phyloP scores from a whole-genome alignment of 2,888 invertebrate species.

The Ganaspis brasiliensis region DNA sequence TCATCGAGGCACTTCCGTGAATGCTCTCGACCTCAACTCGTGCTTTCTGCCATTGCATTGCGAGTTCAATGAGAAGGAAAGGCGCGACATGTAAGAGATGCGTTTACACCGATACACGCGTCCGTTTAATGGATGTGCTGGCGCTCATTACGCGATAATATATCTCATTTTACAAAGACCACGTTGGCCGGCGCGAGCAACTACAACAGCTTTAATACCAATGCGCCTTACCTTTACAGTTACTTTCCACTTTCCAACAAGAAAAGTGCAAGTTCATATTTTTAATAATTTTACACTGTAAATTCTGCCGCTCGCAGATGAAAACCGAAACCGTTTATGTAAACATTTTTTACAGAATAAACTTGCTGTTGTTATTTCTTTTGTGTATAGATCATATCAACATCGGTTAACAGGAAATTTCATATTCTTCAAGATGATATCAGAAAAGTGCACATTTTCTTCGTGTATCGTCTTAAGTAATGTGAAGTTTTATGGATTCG shows the following conservation, averaged over 20 bases:
- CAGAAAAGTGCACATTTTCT: too few species aligned
- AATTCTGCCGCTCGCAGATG: too few species aligned
- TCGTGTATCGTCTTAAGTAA: too few species aligned
- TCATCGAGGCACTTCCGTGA: slow-evolving; percentile 54
- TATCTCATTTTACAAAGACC: slow-evolving; percentile 34
- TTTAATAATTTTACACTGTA: neutral
- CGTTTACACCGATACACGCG: slow-evolving; percentile 38
- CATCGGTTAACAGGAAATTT: too few species aligned
- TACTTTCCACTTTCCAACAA: neutral
- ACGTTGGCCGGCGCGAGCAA: neutral
- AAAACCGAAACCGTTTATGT: too few species aligned
- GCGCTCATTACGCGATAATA: slow-evolving; percentile 37
- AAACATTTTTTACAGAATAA: too few species aligned
- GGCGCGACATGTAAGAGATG: slow-evolving; percentile 36
- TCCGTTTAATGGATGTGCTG: slow-evolving; percentile 40
- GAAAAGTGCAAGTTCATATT: neutral
- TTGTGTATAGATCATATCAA: too few species aligned
- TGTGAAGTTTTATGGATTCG: too few species aligned
- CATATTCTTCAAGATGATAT: too few species aligned
- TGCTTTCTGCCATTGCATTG: slow-evolving; percentile 43
- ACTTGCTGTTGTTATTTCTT: too few species aligned
- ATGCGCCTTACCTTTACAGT: slow-evolving; percentile 14
- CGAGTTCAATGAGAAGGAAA: slow-evolving; percentile 16
- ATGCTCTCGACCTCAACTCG: slow-evolving; percentile 39
- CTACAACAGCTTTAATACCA: neutral